These are phyloP conservation scores for Leucozona laternaria DNA, from an alignment of 2,888 invertebrate species.

Conservation along the genomic window DNA sequence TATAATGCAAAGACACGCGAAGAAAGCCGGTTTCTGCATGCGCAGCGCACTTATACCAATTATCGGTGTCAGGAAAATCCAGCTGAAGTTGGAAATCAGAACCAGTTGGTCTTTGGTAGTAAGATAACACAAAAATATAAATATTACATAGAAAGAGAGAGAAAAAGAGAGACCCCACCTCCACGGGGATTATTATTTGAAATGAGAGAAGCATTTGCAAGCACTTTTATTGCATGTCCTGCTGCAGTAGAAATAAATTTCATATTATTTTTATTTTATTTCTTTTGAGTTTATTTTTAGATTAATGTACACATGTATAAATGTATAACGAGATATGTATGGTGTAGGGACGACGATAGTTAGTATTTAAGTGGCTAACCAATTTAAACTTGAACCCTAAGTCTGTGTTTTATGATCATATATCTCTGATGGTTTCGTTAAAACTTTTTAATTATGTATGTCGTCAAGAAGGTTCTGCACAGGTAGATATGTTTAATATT, in stretches of 20 bases:
- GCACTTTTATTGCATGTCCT: constrained; percentile 26
- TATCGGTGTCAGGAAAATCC: constrained; percentile 71
- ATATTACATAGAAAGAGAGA: background rate
- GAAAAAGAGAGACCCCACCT: background rate
- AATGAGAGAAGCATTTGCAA: background rate
- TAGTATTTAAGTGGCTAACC: background rate
- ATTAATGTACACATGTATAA: background rate
- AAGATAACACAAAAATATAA: background rate
- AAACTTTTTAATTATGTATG: no score
- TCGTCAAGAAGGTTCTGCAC: no score
- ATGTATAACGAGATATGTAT: background rate
- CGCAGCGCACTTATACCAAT: constrained; percentile 52
- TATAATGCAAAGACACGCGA: constrained; percentile 31
- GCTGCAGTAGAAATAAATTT: constrained; percentile 10
- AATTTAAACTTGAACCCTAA: constrained; percentile 21
- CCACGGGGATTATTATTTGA: background rate
- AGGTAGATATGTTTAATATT: no score
- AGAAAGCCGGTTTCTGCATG: constrained; percentile 70
- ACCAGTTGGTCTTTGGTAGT: constrained; percentile 54
- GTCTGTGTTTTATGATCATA: background rate
- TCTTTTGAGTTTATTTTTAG: background rate
- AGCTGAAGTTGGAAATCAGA: constrained; percentile 66
- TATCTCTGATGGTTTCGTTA: background rate
- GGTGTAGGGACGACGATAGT: background rate
- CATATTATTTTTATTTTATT: constrained; percentile 14